Conservation (phyloP, 2,888 invertebrate species). For the Xanthorhoe designata region DNA sequence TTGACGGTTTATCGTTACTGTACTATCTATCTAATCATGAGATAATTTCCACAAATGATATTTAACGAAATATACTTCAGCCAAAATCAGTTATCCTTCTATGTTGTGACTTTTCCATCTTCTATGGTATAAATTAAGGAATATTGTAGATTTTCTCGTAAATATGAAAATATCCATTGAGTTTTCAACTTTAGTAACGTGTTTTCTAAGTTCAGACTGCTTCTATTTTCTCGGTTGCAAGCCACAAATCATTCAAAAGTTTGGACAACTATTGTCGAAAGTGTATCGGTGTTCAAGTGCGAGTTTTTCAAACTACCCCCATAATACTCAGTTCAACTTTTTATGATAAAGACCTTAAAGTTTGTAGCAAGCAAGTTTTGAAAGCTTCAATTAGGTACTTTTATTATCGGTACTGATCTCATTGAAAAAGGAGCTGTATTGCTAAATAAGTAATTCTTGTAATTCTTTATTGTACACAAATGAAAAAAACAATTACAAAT, state of each 20-base stretch:
- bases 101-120: no score
- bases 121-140: no score
- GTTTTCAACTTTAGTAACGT: not conserved
- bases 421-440: not conserved
- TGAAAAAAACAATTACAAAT: no score
- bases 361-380: not conserved
- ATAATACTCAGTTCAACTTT: constrained; percentile 1
- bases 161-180: not conserved
- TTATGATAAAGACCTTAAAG: not conserved
- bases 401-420: not conserved
- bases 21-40: no score
- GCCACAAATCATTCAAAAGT: constrained; percentile 2
- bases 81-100: no score
- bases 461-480: no score
- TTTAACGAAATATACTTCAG: no score
- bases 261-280: not conserved
- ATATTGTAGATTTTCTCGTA: not conserved
- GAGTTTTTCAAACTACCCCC: constrained; percentile 5
- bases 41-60: no score
- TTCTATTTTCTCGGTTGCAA: not conserved
- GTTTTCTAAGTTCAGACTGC: not conserved
- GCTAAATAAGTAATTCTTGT: no score
- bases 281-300: not conserved
- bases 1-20: no score
- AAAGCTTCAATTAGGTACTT: not conserved